These are phyloP conservation scores for Miichthys miiuy DNA, from an alignment of 2,797 vertebrate genomes.

Conservation along the genomic window DNA sequence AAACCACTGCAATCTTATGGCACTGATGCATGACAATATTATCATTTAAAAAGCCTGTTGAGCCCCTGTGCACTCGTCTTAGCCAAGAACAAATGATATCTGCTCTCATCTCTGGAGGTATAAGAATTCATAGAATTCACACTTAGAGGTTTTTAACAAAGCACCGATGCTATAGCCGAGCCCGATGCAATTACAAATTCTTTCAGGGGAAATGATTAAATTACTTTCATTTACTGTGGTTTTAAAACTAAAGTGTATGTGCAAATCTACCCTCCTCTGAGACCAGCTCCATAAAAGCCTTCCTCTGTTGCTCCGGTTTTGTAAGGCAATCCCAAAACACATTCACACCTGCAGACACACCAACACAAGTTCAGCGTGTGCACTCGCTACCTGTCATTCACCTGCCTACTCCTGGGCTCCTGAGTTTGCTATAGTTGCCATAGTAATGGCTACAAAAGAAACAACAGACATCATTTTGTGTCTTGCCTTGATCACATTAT, in stretches of 20 bases:
- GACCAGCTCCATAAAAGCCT: constrained; percentile 47
- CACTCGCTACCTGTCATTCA: constrained; percentile 56
- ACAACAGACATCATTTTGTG: constrained; percentile 14
- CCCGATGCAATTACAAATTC: constrained; percentile 56
- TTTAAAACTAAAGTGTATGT: constrained; percentile 62
- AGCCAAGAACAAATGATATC: constrained; percentile 64
- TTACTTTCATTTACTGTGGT: constrained; percentile 61
- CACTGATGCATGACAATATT: constrained; percentile 75
- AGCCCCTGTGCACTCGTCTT: constrained; percentile 48
- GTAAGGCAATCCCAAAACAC: constrained; percentile 54
- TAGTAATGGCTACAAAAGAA: constrained; percentile 40
- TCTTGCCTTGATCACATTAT: constrained; percentile 18
- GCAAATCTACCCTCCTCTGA: constrained; percentile 56
- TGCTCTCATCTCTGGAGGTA: constrained; percentile 62
- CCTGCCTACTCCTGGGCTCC: constrained; percentile 42
- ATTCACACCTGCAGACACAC: constrained; percentile 29
- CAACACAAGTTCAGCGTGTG: background rate
- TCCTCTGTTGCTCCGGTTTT: constrained; percentile 39
- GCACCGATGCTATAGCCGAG: constrained; percentile 17
- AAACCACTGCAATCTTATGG: constrained; percentile 69
- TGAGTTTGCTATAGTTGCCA: constrained; percentile 60
- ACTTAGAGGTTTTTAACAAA: constrained; percentile 68
- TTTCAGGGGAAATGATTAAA: constrained; percentile 67
- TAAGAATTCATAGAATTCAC: constrained; percentile 72
- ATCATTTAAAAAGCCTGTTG: constrained; percentile 71